Conservation (phyloP, 2,113 vertebrate genomes). For the Phocoena sinus region DNA sequence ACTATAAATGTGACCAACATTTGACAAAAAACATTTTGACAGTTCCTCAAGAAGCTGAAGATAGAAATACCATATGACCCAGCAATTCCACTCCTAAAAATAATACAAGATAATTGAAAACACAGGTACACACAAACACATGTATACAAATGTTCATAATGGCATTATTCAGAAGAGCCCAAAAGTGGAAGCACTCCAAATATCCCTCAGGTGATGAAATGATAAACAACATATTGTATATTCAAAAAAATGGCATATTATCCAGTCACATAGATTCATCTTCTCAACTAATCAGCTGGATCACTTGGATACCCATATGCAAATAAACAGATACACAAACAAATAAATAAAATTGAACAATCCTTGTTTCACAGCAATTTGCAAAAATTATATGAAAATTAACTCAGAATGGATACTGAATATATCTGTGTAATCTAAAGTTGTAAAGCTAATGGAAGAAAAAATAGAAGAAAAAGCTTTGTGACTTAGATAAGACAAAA, state of each 20-base stretch:
- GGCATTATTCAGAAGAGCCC: neutral
- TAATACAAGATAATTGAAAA: neutral
- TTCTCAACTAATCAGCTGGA: neutral
- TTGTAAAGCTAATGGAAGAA: neutral
- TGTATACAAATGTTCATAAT: neutral
- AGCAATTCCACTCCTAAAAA: neutral
- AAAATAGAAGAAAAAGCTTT: neutral
- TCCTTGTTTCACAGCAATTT: neutral
- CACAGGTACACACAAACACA: neutral
- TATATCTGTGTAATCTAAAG: neutral
- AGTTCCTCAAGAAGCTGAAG: neutral
- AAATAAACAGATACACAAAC: neutral
- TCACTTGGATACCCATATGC: neutral
- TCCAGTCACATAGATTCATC: neutral
- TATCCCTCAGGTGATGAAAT: neutral
- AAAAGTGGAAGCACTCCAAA: neutral
- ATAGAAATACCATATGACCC: neutral
- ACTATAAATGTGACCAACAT: neutral
- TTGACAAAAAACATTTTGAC: neutral
- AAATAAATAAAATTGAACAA: neutral
- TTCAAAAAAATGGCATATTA: neutral
- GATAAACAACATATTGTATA: neutral
- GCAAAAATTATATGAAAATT: neutral
- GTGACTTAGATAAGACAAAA: neutral
- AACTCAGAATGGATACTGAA: neutral